Evolutionary conservation across 2,797 vertebrate species (phyloP), one percentile per base, ranked within the genome.

Genomic region (Tragopan temminckii): DNA sequence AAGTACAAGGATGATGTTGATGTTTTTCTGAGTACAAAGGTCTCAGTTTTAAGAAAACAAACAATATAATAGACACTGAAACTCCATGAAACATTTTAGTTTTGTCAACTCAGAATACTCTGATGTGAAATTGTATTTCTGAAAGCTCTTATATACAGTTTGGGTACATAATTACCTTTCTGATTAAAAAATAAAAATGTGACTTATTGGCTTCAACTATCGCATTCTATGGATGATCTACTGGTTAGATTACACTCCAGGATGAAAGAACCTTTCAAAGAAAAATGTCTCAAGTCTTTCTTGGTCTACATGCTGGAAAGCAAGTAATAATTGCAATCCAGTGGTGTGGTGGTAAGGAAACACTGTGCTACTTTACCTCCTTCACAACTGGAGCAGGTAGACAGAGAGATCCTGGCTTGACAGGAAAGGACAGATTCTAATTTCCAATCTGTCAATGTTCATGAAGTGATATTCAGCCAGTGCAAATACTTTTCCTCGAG

Each of bases 241-340:
- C 35, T 38, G 40, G 45, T 66, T 40, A 21, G 5, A 35, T 38
- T 33, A 7, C 64, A 21, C 35, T 55, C 18, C 35, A 61, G 67
- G 55, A 15, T 52, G 50, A 0, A 3, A 50, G 20, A 24, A 7
- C n/a, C 5, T 20, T 82, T 40, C 42, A 31, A 40, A 29, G 31
- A 59, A 6, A 18, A 6, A 1, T 5, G 0, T n/a, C 13, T 38
- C 33, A 33, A 1, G 1, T 27, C 10, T 63, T 31, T 66, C 38
- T 81, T 58, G 36, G 9, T 68, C 8, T 81, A 17, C 67, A 48
- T 70, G 36, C 86, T 85, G 70, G 74, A 38, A 70, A 70, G 4
- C 7, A 13, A 20, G 10, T 17, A n/a, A 55, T 46, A 69, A 24
- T 55, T 45, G 8, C 0, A 0, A 23, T 36, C 69, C 1, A 6